Conservation (phyloP, 2,113 vertebrate genomes). For the Microcebus ravelobensis region DNA sequence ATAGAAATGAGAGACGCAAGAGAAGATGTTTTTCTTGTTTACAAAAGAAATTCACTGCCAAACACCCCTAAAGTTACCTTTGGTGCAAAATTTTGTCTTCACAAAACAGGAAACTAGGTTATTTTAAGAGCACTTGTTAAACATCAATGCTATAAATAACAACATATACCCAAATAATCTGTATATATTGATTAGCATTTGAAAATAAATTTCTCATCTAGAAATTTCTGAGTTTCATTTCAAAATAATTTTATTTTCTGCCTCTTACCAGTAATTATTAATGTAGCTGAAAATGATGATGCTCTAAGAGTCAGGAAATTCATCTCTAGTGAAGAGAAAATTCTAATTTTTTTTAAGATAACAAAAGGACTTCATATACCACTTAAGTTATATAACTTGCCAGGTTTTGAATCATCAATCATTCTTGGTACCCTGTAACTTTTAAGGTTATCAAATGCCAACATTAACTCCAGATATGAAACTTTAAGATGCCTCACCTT, state of each 20-base stretch:
- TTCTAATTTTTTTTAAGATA: not conserved
- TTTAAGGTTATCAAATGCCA: not conserved
- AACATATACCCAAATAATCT: not conserved
- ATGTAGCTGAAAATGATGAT: not conserved
- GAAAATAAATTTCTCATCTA: constrained; percentile 38
- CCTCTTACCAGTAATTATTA: not conserved
- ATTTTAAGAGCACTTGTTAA: constrained; percentile 53
- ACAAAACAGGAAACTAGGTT: constrained; percentile 44
- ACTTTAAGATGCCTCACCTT: not conserved
- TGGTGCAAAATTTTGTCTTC: not conserved
- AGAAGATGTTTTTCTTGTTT: not conserved
- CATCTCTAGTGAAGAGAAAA: not conserved
- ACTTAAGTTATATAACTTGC: not conserved
- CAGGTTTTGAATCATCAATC: not conserved
- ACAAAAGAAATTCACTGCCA: constrained; percentile 11
- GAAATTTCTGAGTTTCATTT: constrained; percentile 33
- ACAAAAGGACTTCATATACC: not conserved
- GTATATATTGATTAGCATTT: constrained; percentile 18
- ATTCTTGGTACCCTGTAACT: not conserved
- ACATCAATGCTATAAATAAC: not conserved
- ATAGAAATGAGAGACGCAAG: not conserved
- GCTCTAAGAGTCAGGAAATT: not conserved
- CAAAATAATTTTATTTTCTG: constrained; percentile 36
- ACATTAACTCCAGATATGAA: not conserved
- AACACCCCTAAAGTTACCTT: not conserved